Evolutionary conservation across 2,888 invertebrate genomes (phyloP), one percentile per base, ranked within the genome.

Genomic region (Enchytraeus crypticus): DNA sequence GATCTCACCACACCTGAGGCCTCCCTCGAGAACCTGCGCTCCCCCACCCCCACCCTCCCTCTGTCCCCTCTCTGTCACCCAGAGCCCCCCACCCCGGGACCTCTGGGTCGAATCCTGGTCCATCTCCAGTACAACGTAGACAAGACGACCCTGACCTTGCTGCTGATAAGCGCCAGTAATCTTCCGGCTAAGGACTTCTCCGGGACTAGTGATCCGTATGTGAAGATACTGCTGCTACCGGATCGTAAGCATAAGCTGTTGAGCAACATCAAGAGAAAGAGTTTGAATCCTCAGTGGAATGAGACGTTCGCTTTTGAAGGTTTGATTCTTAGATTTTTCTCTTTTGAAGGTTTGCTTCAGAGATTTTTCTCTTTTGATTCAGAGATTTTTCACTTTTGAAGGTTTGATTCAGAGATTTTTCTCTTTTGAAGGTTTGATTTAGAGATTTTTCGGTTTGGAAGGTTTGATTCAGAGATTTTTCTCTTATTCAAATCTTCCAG

Each of bases 291-390:
- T 5, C 68, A 72, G 47, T 77, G 77, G 77, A 77, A 77, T 69
- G 77, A 77, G 66, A 73, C 74, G 58, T 77, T 77, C 69, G 70
- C 74, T 26, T 77, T 77, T 72, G 77, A 77, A 77, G 90, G 82
- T 47, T 8, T 47, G 38, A n/a, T n/a, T n/a, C n/a, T n/a, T n/a
- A n/a, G n/a, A n/a, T n/a, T n/a, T n/a, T n/a, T n/a, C n/a, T n/a
- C n/a, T n/a, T n/a, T n/a, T n/a, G n/a, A n/a, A n/a, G n/a, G n/a
- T n/a, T n/a, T n/a, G n/a, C n/a, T n/a, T n/a, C n/a, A n/a, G n/a
- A n/a, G n/a, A n/a, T n/a, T n/a, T n/a, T n/a, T n/a, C n/a, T n/a
- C n/a, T n/a, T n/a, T n/a, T n/a, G n/a, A n/a, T n/a, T n/a, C n/a
- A n/a, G n/a, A n/a, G n/a, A n/a, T n/a, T n/a, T n/a, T n/a, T n/a